Evolutionary conservation across 2,888 invertebrate species (phyloP), one percentile per base, ranked within the genome.

Genomic region (Idaea dimidiata): DNA sequence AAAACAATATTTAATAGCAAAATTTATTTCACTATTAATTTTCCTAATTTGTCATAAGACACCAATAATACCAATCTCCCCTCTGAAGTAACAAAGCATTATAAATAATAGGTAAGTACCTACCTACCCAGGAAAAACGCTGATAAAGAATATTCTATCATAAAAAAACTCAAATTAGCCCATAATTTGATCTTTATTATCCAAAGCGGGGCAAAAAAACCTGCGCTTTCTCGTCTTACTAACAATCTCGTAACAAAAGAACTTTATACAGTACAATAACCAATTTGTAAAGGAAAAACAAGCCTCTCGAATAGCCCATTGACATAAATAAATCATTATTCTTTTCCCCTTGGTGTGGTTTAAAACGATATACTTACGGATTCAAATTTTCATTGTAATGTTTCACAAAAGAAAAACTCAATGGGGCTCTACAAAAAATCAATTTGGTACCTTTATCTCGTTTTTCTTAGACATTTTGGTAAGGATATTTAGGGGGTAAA

Each of bases 251-350:
- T 90, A 88, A 91, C 89, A 91, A 90, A 90, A 89, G 86, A 88
- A 88, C 78, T 91, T 90, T 89, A 88, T 83, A 77, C 77, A 72
- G 72, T 85, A 91, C 91, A 92, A 91, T 92, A 91, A 91, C 89
- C 91, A 89, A 91, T 91, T 91, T 91, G 83, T 67, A 75, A 76
- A 81, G 80, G 82, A 88, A 90, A 56, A 91, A 90, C 86, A 86
- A 81, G 77, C 84, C 81, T 79, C 80, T 75, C 73, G 80, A 81
- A 81, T 79, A 78, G 84, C 80, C 88, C 88, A 91, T 91, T 91
- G 91, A 91, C 90, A 91, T 91, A 88, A 92, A 92, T 92, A 92
- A 91, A 91, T 92, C 89, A 91, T 91, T 91, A 88, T 88, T 81
- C 82, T 79, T 78, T 75, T 75, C 77, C 77, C 75, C 75, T 76